Conservation (phyloP, 2,888 invertebrate genomes). For the Baccha elongata region DNA sequence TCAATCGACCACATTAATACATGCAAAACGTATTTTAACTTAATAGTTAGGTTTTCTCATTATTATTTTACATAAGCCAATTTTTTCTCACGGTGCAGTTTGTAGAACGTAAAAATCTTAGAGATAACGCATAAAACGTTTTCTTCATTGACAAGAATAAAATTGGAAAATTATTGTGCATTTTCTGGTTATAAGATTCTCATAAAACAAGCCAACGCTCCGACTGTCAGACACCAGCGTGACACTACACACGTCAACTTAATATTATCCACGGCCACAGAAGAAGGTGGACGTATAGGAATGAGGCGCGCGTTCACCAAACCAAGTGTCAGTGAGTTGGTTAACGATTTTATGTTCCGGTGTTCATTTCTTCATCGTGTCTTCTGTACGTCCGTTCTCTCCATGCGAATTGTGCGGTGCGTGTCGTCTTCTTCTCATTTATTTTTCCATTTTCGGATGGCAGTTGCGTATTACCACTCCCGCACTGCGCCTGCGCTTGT, state of each 20-base stretch:
- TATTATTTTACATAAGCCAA: no score
- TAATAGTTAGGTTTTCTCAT: no score
- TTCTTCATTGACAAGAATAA: conserved; percentile 73
- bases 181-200: conserved; percentile 72
- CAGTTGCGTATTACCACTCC: conserved; percentile 48
- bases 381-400: conserved; percentile 12
- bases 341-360: conserved; percentile 68
- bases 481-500: neutral
- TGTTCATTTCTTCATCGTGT: conserved; percentile 32
- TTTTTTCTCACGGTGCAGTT: conserved; percentile 27
- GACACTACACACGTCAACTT: conserved; percentile 56
- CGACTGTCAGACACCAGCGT: conserved; percentile 47
- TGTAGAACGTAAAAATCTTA: conserved; percentile 65
- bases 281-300: conserved; percentile 8
- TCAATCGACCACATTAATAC: no score
- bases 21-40: no score
- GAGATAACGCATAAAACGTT: conserved; percentile 71
- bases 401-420: no score
- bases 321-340: conserved; percentile 25
- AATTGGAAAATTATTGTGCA: conserved; percentile 73
- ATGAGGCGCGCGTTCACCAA: neutral
- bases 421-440: conserved; percentile 30
- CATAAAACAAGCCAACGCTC: conserved; percentile 70
- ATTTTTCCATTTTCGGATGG: conserved; percentile 58
- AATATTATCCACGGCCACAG: conserved; percentile 27